Base-by-base conservation (phyloP, 2,888 invertebrate species). In the Coelinius sp. region DNA sequence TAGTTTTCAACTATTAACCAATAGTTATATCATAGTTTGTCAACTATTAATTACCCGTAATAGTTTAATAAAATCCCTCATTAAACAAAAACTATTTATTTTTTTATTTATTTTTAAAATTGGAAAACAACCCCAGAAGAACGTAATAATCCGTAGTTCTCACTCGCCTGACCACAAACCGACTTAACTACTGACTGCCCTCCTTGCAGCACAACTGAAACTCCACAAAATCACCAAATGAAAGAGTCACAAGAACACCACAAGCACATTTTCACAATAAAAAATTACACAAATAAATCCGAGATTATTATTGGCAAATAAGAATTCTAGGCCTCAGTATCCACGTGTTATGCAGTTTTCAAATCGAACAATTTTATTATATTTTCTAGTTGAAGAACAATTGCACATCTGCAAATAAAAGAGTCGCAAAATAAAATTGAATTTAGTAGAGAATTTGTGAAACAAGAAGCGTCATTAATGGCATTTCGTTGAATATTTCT, bases 371-470 rank as follows among this genome's bases (percentile, higher is more conserved):
- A 59, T 59, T 35, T 35, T 7, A 7, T 35, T 59, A 53, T 59
- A 49, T 35, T 31, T 31, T 56, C 31, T 31, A 31, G 35, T 56
- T 56, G 31, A 52, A 52, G 7, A 59, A 66, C 27, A 59, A 66
- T 41, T 22, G 46, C 52, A 66, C 68, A 71, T 71, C 52, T 65
- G 74, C 53, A 71, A 71, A n/a, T 62, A 24, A 68, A 73, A 72
- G 71, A 66, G 66, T 70, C 75, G 72, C 74, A 70, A 73, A 56
- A 66, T 73, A 46, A 68, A 68, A 71, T 68, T 27, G 52, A 70
- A 38, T 49, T 49, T n/a, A 44, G n/a, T 44, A 4, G 44, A 4
- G 17, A n/a, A 44, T 2, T 17, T 1, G 12, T n/a, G 12, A 17
- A 44, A 44, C 14, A 5, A 44, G 44, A 44, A 5, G 8, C 14